Base-by-base conservation (phyloP, 2,888 invertebrate genomes). In the Caenorhabditis imperialis region DNA sequence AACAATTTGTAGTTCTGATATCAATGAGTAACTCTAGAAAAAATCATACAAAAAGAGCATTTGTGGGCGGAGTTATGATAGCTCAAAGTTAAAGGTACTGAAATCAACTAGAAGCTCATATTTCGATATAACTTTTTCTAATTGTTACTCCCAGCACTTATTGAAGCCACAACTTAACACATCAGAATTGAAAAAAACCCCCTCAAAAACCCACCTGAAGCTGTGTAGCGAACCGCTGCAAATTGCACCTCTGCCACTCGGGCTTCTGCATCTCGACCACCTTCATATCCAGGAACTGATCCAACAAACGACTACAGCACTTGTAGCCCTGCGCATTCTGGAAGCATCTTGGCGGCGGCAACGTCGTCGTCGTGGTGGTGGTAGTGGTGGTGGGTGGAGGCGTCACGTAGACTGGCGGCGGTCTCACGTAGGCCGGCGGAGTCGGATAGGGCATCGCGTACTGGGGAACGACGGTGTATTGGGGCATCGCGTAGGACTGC, bases 301-400 rank as follows among this genome's bases (percentile, higher is more conserved):
- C 69, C 47, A 74, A 27, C 12, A 35, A 8, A 40, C 53, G 33
- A n/a, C 48, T 74, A 37, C 74, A 74, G n/a, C 74, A 74, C 25
- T 62, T 74, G 53, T 42, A 74, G 1, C 74, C 74, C 18, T 57
- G 35, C 3, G 30, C 22, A 25, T 74, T 74, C 25, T 53, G 55
- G 53, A 74, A 74, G 37, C 74, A 74, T 44, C 40, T 69, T 18
- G 74, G 74, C 18, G 74, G 74, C 10, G 74, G 69, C n/a, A 58
- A 33, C 6, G 53, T 54, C 8, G 61, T 58, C n/a, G 63, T 55
- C n/a, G 62, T 47, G 18, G 72, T 47, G 7, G 72, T 53, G 7
- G 45, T 45, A 14, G 45, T 38, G 27, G 53, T 54, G 8, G 67
- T 44, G 30, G 73, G 65, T 35, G 67, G 55, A 8, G 48, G n/a